A percentile compares a stretch with the other conserved stretches of the same genome.
Evolutionary conservation across 2,113 vertebrate species (phyloP).

Genomic region (Lycocorax pyrrhopterus): DNA sequence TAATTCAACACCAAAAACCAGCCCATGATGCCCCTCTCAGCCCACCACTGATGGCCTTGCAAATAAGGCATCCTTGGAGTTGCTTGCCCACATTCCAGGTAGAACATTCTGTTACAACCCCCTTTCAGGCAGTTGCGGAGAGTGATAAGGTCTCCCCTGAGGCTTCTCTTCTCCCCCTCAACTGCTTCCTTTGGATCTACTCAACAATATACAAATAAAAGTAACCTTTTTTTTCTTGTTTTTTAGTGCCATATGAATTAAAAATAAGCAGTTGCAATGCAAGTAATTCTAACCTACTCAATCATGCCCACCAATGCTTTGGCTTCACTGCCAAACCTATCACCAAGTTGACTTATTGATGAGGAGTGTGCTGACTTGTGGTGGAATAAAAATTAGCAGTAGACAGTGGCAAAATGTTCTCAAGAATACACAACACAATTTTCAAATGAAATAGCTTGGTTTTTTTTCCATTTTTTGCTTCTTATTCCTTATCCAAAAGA

Average conservation of each 20-base stretch:
- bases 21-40: neutral
- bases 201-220: neutral
- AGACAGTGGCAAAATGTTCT: neutral
- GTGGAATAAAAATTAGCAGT: neutral
- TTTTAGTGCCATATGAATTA: neutral
- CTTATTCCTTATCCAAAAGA: neutral
- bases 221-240: accelerated
- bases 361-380: neutral
- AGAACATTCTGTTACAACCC: neutral
- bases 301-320: neutral
- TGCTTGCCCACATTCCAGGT: neutral
- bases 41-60: neutral
- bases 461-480: neutral
- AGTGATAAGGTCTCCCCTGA: neutral
- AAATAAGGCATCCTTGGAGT: accelerated
- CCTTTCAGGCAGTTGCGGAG: neutral
- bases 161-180: neutral
- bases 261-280: neutral
- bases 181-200: neutral
- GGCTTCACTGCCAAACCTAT: neutral
- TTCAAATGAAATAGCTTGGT: neutral
- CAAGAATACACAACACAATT: neutral
- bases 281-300: neutral
- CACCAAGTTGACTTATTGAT: neutral
- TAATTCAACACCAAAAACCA: neutral